A percentile compares a stretch with the other conserved stretches of the same genome.
These are phyloP conservation scores for Centruroides sculpturatus DNA, from an alignment of 1,140 invertebrate genomes.

Conservation along the genomic window DNA sequence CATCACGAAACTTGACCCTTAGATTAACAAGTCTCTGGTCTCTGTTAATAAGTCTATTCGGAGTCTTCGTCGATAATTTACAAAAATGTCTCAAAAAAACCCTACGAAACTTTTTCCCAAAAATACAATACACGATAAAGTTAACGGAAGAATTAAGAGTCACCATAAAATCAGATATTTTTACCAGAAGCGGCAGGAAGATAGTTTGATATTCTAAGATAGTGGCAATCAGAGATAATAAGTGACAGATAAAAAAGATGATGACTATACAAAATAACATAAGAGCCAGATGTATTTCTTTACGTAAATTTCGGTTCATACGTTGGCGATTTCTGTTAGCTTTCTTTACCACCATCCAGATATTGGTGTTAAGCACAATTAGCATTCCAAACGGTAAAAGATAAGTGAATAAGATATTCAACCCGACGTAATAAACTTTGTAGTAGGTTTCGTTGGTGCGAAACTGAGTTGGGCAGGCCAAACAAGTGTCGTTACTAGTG, in stretches of 20 bases:
- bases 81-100: constrained; percentile 9
- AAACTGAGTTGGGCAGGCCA: constrained; percentile 47
- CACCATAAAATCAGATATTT: constrained; percentile 61
- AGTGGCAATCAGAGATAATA: constrained; percentile 76
- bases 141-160: constrained; percentile 94
- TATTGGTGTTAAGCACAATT: constrained; percentile 71
- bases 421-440: constrained; percentile 44
- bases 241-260: constrained; percentile 84
- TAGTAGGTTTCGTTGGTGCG: constrained; percentile 58
- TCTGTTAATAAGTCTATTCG: too few species aligned
- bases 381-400: constrained; percentile 71
- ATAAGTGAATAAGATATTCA: constrained; percentile 23
- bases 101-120: constrained; percentile 72
- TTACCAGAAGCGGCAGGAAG: constrained; percentile 12
- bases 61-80: neutral
- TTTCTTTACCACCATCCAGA: constrained; percentile 47
- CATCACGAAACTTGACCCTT: too few species aligned
- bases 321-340: constrained; percentile 68
- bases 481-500: constrained; percentile 17
- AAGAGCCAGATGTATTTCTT: constrained; percentile 76
- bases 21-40: too few species aligned
- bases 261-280: constrained; percentile 89
- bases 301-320: constrained; percentile 53
- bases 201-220: constrained; percentile 49
- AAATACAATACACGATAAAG: constrained; percentile 93